A percentile compares a stretch with the other conserved stretches of the same genome.
Evolutionary conservation across 2,113 vertebrate genomes (phyloP).

Genomic region (Atlantisia rogersi): DNA sequence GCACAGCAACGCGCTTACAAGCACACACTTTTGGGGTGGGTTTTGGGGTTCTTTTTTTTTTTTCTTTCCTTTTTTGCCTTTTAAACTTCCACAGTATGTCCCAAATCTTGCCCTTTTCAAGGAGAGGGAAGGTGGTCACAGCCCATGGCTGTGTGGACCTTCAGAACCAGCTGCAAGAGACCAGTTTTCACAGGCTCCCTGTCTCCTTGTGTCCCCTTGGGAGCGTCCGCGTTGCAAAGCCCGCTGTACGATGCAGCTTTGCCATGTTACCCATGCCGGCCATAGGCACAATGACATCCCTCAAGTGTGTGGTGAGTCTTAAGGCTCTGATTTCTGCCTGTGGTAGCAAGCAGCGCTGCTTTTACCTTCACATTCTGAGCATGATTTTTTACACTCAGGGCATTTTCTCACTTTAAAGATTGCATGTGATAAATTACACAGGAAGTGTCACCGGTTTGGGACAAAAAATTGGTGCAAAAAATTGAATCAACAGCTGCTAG

Average conservation of each 20-base stretch:
- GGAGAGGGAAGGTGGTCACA: neutral
- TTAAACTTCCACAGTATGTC: accelerated
- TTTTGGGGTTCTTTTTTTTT: too few relatives aligned
- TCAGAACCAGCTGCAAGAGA: neutral
- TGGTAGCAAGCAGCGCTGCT: neutral
- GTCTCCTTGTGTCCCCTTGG: neutral
- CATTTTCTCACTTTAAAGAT: neutral
- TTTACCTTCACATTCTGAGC: neutral
- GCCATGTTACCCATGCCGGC: accelerated
- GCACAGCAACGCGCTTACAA: accelerated
- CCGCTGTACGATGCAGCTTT: neutral
- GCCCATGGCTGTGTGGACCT: neutral
- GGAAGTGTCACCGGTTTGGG: neutral
- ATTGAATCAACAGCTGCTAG: neutral
- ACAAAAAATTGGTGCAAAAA: neutral
- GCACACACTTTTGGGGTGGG: neutral
- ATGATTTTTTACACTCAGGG: neutral
- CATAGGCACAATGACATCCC: neutral
- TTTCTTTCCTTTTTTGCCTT: too few relatives aligned
- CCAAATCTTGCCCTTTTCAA: neutral
- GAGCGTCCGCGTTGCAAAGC: neutral
- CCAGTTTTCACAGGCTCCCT: neutral
- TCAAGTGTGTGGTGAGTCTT: neutral
- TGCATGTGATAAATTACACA: neutral
- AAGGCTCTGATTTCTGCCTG: neutral